Conservation (phyloP, 2,797 vertebrate genomes). For the Lithobates sylvaticus region DNA sequence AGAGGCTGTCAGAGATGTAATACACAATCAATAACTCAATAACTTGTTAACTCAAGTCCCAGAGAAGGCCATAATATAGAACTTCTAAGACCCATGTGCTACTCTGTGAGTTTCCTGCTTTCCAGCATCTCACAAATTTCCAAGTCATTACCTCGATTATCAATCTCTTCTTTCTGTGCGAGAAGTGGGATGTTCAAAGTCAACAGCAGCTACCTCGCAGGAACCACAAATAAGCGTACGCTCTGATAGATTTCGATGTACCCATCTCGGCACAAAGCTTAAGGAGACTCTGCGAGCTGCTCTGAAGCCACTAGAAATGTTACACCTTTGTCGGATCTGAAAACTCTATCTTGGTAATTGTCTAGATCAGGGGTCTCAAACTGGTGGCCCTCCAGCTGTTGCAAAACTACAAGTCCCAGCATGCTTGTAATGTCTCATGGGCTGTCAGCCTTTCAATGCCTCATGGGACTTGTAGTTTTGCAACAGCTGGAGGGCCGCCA, state of each 20-base stretch:
- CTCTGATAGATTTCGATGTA: background rate
- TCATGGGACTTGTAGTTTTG: no score
- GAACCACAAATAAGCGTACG: background rate
- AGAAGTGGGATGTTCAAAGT: background rate
- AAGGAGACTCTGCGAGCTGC: background rate
- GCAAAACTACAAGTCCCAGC: no score
- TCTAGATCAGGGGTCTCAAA: no score
- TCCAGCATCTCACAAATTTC: slow-evolving; percentile 34
- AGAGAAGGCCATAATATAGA: slow-evolving; percentile 48
- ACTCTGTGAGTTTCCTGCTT: slow-evolving; percentile 28
- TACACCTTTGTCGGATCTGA: background rate
- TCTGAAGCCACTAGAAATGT: background rate
- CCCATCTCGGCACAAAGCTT: background rate
- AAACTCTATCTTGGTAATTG: background rate
- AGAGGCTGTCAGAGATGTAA: slow-evolving; percentile 61
- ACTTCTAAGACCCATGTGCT: slow-evolving; percentile 41
- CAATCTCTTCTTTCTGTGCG: background rate
- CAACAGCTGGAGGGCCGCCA: no score
- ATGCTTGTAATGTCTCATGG: no score
- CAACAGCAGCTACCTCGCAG: background rate
- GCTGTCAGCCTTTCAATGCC: no score
- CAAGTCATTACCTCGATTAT: slow-evolving; percentile 37
- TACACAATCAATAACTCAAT: slow-evolving; percentile 63
- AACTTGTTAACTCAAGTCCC: slow-evolving; percentile 60
- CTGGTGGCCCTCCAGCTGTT: no score